These are phyloP conservation scores for Bombylius major DNA, from an alignment of 2,888 invertebrate species.

Conservation along the genomic window DNA sequence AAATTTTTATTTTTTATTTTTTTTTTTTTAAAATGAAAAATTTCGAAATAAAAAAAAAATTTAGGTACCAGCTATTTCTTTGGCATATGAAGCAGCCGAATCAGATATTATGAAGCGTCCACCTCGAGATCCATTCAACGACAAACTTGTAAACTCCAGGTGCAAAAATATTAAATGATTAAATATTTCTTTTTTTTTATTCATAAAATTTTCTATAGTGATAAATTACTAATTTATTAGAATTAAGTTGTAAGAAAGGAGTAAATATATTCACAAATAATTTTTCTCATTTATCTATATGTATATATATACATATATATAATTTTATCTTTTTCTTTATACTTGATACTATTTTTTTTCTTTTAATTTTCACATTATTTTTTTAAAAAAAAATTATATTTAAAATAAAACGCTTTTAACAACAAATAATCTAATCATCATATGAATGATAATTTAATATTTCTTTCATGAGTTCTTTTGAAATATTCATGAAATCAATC, in stretches of 20 bases:
- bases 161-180: slow-evolving; percentile 21
- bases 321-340: no score
- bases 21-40: background rate
- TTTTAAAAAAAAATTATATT: no score
- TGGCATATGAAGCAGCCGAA: slow-evolving; percentile 78
- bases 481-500: no score
- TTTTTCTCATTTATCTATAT: background rate
- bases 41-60: slow-evolving; percentile 13
- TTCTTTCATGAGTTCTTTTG: no score
- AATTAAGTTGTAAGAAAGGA: background rate
- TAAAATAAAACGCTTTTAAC: no score
- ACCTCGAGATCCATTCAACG: slow-evolving; percentile 69
- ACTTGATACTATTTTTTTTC: no score
- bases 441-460: no score
- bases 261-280: background rate
- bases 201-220: background rate
- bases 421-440: no score
- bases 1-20: no score
- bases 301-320: background rate
- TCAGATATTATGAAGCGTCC: slow-evolving; percentile 80
- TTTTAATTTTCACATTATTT: no score
- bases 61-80: slow-evolving; percentile 66
- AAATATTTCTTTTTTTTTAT: background rate
- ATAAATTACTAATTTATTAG: background rate
- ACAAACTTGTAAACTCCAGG: slow-evolving; percentile 67